Conservation (phyloP, 2,888 invertebrate species). For the Synanthedon tipuliformis region DNA sequence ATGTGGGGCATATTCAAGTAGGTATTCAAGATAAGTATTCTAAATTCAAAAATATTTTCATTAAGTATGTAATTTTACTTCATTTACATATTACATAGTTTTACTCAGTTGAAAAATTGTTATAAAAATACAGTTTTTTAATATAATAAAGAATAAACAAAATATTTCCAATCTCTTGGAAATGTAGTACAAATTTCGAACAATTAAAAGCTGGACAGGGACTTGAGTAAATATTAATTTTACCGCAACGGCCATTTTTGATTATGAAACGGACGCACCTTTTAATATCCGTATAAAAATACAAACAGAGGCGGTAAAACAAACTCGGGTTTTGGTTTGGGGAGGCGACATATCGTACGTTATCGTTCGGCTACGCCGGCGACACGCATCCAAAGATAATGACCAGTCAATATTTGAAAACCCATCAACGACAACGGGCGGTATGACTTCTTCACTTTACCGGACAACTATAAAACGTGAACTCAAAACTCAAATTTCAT, state of each 20-base stretch:
- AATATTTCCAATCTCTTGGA: too few species aligned
- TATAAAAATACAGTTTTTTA: too few species aligned
- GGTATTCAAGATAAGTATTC: too few species aligned
- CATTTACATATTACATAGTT: too few species aligned
- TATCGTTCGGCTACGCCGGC: slow-evolving; percentile 40
- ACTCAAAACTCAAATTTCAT: slow-evolving; percentile 10
- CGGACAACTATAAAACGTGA: slow-evolving; percentile 23
- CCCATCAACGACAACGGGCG: slow-evolving; percentile 51
- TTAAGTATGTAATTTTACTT: too few species aligned
- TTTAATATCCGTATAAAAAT: slow-evolving; percentile 31
- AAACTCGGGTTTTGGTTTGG: slow-evolving; percentile 41
- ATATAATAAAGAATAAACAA: not conserved
- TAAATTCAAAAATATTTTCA: too few species aligned
- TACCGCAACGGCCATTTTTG: not conserved
- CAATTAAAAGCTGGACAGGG: not conserved
- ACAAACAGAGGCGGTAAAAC: slow-evolving; percentile 48
- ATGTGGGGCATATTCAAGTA: too few species aligned
- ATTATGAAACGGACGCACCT: slow-evolving; percentile 31
- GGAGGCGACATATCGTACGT: slow-evolving; percentile 38
- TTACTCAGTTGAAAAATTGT: too few species aligned
- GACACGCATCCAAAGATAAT: slow-evolving; percentile 55
- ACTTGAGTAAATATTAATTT: not conserved
- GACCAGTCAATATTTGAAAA: slow-evolving; percentile 66
- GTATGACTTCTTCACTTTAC: slow-evolving; percentile 61
- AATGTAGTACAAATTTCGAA: not conserved